Conservation (phyloP, 2,888 invertebrate genomes). For the Helobdella robusta region DNA sequence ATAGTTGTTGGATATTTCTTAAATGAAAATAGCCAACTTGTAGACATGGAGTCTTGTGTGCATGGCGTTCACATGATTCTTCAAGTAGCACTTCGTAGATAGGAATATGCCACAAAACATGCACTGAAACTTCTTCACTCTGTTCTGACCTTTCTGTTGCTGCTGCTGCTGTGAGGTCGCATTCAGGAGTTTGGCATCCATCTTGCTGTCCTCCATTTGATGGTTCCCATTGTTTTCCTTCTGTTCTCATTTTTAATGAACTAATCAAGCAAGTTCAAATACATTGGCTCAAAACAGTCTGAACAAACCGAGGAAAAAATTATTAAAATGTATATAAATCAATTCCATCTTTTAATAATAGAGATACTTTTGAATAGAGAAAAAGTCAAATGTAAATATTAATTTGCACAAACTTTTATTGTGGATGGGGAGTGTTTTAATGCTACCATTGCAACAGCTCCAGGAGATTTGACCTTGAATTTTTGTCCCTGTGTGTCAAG, state of each 20-base stretch:
- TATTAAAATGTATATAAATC: neutral
- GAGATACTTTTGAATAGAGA: too few relatives aligned
- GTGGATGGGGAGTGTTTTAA: neutral
- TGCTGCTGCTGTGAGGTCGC: neutral
- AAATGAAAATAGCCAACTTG: slow-evolving; percentile 22
- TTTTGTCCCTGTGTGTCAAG: neutral
- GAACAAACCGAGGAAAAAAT: neutral
- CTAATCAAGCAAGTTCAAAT: too few relatives aligned
- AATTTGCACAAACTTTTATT: slow-evolving; percentile 8
- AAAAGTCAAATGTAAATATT: too few relatives aligned
- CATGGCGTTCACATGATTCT: slow-evolving; percentile 36
- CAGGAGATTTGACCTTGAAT: neutral
- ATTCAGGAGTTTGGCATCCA: neutral
- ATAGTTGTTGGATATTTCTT: too few relatives aligned
- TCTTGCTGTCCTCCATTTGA: too few relatives aligned
- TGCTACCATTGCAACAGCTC: neutral
- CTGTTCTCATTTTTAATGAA: too few relatives aligned
- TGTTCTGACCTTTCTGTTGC: neutral
- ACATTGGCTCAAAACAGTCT: neutral
- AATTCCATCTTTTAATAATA: too few relatives aligned
- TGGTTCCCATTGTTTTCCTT: too few relatives aligned
- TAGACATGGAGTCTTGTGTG: slow-evolving; percentile 35
- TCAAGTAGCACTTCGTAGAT: slow-evolving; percentile 36
- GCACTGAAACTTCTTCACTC: slow-evolving; percentile 35
- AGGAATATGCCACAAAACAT: slow-evolving; percentile 36